Conservation (phyloP, 1,140 invertebrate species). For the Panonychus citri region DNA sequence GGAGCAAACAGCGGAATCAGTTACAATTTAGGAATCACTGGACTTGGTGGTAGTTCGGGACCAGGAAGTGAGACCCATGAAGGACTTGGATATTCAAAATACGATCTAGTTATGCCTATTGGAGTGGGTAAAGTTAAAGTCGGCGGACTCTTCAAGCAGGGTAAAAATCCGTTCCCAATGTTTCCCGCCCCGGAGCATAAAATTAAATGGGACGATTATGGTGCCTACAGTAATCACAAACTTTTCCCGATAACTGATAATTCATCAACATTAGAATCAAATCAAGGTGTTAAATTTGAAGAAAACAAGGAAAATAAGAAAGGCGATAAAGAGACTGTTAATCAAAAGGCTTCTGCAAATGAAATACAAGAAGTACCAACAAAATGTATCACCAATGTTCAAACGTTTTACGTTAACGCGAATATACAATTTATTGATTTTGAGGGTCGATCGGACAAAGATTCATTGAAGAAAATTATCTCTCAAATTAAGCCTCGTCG, state of each 20-base stretch:
- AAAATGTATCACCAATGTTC: conserved; percentile 57
- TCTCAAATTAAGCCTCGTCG: conserved; percentile 46
- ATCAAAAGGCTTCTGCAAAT: neutral
- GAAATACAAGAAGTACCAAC: conserved; percentile 43
- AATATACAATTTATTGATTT: conserved; percentile 89
- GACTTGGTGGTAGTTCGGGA: neutral
- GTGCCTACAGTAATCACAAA: conserved; percentile 71
- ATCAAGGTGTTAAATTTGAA: conserved; percentile 13
- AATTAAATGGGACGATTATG: conserved; percentile 78
- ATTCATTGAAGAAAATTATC: conserved; percentile 77
- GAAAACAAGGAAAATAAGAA: conserved; percentile 29
- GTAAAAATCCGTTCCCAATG: conserved; percentile 83
- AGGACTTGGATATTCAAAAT: conserved; percentile 19
- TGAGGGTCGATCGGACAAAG: conserved; percentile 89
- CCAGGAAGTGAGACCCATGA: neutral
- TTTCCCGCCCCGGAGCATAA: conserved; percentile 78
- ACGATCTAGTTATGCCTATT: conserved; percentile 63
- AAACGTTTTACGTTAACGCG: conserved; percentile 53
- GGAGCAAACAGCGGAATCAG: neutral
- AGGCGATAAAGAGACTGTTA: conserved; percentile 10
- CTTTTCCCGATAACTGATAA: conserved; percentile 59
- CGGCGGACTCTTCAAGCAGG: conserved; percentile 49
- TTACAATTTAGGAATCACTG: neutral
- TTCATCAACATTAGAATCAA: conserved; percentile 26
- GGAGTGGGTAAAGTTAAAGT: conserved; percentile 34